Conservation (phyloP, 2,888 invertebrate genomes). For the Napeogenes inachia region DNA sequence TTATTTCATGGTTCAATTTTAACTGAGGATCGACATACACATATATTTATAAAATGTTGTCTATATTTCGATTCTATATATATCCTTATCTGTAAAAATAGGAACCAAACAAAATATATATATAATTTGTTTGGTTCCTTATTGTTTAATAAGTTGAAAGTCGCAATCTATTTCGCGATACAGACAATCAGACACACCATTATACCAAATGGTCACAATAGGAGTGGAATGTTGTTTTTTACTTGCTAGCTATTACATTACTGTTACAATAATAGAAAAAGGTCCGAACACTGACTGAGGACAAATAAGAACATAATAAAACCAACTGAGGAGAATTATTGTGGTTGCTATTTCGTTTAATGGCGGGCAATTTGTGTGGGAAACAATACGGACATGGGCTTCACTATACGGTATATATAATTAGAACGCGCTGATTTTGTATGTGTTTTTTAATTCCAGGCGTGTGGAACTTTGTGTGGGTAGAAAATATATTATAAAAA, state of each 20-base stretch:
- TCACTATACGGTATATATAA: slow-evolving; percentile 65
- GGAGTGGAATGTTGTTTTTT: slow-evolving; percentile 25
- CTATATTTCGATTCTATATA: too few relatives aligned
- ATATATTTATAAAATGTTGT: too few relatives aligned
- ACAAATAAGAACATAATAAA: slow-evolving; percentile 33
- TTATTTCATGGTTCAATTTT: too few relatives aligned
- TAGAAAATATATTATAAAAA: too few relatives aligned
- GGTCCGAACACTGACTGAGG: slow-evolving; percentile 24
- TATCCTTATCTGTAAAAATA: too few relatives aligned
- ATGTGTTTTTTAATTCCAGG: slow-evolving; percentile 13
- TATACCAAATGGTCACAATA: slow-evolving; percentile 14
- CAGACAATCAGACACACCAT: slow-evolving; percentile 6
- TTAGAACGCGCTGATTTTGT: slow-evolving; percentile 29
- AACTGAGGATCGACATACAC: too few relatives aligned
- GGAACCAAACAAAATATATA: too few relatives aligned
- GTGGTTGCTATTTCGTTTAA: slow-evolving; percentile 58
- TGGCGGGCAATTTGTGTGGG: slow-evolving; percentile 61
- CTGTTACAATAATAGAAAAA: slow-evolving; percentile 31
- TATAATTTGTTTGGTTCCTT: too few relatives aligned
- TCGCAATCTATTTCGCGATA: slow-evolving; percentile 2
- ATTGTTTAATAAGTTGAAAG: not conserved
- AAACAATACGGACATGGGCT: slow-evolving; percentile 64
- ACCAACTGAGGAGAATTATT: slow-evolving; percentile 44
- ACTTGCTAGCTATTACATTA: slow-evolving; percentile 26
- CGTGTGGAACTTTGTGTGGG: not conserved